Evolutionary conservation across 2,888 invertebrate genomes (phyloP).

Genomic region (Dromius quadrimaculatus): DNA sequence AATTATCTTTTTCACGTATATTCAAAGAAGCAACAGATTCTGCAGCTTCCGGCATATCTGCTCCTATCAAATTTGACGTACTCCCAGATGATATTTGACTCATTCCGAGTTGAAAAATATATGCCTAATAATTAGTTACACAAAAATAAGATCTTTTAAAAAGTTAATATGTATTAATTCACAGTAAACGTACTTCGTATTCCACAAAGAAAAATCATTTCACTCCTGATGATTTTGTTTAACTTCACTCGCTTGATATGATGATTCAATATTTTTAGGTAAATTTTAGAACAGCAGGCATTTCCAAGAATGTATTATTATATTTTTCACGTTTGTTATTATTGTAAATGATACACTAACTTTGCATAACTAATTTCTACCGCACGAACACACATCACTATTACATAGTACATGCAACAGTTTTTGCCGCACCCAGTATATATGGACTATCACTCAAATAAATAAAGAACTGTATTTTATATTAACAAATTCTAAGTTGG

Average conservation of each 20-base stretch:
- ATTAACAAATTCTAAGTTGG: slow-evolving; percentile 21
- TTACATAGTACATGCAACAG: slow-evolving; percentile 49
- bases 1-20: slow-evolving; percentile 63
- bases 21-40: slow-evolving; percentile 57
- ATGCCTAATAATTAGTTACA: slow-evolving; percentile 16
- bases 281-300: slow-evolving; percentile 33
- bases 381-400: slow-evolving; percentile 43
- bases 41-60: slow-evolving; percentile 63
- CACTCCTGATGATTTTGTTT: slow-evolving; percentile 2
- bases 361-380: slow-evolving; percentile 44
- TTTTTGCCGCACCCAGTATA: slow-evolving; percentile 51
- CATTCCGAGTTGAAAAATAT: slow-evolving; percentile 57
- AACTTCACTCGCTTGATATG: slow-evolving; percentile 18
- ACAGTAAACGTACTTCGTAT: slow-evolving; percentile 8
- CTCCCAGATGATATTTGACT: slow-evolving; percentile 59
- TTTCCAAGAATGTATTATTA: slow-evolving; percentile 31
- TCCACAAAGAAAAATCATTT: slow-evolving; percentile 29
- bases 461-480: slow-evolving; percentile 27
- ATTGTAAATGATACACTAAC: slow-evolving; percentile 43
- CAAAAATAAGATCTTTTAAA: slow-evolving; percentile 27
- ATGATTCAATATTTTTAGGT: slow-evolving; percentile 21
- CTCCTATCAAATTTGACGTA: slow-evolving; percentile 58
- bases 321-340: slow-evolving; percentile 23
- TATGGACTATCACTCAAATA: slow-evolving; percentile 46
- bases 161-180: slow-evolving; percentile 21